Percentiles rank a stretch among this genome's conserved stretches.
phyloP scores from a whole-genome alignment of 2,113 vertebrate genomes.

The Telmatochromis sp. region DNA sequence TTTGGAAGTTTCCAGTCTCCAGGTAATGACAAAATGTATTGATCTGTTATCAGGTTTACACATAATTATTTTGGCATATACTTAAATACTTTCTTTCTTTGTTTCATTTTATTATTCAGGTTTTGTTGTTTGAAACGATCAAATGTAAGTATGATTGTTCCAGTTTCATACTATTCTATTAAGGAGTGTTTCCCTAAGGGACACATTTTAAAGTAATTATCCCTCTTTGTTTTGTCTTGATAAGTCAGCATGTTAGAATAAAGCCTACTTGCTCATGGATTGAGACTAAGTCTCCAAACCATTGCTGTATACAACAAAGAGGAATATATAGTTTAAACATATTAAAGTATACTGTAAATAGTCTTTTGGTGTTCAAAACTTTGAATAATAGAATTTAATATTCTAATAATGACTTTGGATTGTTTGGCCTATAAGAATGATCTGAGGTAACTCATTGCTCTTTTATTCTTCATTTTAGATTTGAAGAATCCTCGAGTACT shows the following conservation, averaged over 20 bases:
- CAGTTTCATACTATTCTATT: not conserved
- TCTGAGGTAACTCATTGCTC: not conserved
- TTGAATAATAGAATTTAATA: not conserved
- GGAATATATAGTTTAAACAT: not conserved
- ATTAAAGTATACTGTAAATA: not conserved
- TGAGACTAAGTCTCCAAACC: not conserved
- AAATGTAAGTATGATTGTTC: not conserved
- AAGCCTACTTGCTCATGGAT: not conserved
- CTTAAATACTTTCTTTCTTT: not conserved
- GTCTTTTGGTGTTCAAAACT: not conserved
- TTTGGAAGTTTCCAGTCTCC: accelerated
- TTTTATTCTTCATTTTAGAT: not conserved
- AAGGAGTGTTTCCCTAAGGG: too few species aligned
- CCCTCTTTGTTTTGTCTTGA: not conserved
- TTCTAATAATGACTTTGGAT: not conserved
- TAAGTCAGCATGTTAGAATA: not conserved
- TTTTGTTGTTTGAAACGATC: not conserved
- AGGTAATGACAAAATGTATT: not conserved
- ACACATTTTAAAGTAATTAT: not conserved
- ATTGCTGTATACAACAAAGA: not conserved
- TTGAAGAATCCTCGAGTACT: not conserved
- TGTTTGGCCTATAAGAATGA: not conserved
- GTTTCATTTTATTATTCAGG: not conserved
- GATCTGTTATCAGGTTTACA: not conserved
- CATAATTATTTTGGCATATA: not conserved